phyloP scores from a whole-genome alignment of 92 coral and sea anemone species.

The Plumapathes pennacea region DNA sequence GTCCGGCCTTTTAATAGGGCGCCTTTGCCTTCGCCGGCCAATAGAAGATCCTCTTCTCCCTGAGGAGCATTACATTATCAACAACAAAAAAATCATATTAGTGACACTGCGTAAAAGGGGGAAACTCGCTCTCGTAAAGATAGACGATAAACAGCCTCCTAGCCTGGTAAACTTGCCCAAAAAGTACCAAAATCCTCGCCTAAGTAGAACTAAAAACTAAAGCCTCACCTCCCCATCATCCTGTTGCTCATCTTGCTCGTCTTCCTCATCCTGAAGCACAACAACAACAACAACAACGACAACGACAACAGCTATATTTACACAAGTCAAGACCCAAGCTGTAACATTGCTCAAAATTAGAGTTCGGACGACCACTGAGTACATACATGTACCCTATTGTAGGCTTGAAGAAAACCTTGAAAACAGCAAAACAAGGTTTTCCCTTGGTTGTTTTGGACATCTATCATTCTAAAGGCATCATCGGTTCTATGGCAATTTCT shows the following conservation, averaged over 20 bases:
- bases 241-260: slow-evolving; percentile 81
- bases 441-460: neutral
- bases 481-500: neutral
- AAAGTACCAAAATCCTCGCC: too few relatives aligned
- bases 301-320: too few relatives aligned
- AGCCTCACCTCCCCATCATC: slow-evolving; percentile 82
- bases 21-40: slow-evolving; percentile 91
- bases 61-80: too few relatives aligned
- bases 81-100: neutral
- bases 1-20: slow-evolving; percentile 93
- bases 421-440: neutral
- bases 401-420: neutral
- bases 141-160: neutral
- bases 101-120: neutral
- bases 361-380: too few relatives aligned
- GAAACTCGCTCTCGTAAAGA: neutral
- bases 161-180: neutral
- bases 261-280: slow-evolving; percentile 81
- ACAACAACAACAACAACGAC: too few relatives aligned
- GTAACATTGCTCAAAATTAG: too few relatives aligned
- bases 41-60: slow-evolving; percentile 82
- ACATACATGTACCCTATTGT: neutral
- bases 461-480: neutral
- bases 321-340: too few relatives aligned
- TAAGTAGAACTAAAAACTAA: neutral